phyloP scores from a whole-genome alignment of 64 coral and sea anemone genomes.

The Stichodactyla mertensii region DNA sequence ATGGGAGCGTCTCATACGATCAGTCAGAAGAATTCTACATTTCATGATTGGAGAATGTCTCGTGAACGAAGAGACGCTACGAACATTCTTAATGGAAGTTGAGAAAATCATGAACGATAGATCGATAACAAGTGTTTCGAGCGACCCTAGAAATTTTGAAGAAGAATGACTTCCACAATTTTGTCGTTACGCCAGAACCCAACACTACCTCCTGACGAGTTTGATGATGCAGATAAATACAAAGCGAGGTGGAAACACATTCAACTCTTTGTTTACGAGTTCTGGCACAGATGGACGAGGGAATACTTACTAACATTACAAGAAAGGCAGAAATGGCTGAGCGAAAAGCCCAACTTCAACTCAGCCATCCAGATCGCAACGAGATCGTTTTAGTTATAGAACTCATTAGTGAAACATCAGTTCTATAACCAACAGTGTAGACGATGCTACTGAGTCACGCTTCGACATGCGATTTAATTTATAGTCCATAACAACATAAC shows the following conservation, averaged over 20 bases:
- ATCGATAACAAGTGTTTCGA: slow-evolving; percentile 28
- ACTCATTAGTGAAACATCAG: no score
- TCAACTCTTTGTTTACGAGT: slow-evolving; percentile 28
- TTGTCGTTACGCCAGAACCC: slow-evolving; percentile 23
- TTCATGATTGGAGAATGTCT: slow-evolving; percentile 47
- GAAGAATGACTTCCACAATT: neutral
- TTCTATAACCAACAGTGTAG: no score
- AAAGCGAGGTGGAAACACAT: slow-evolving; percentile 55
- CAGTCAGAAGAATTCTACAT: slow-evolving; percentile 46
- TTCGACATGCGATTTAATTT: no score
- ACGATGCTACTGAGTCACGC: no score
- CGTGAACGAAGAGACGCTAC: slow-evolving; percentile 31
- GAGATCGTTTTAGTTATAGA: no score
- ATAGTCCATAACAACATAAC: no score
- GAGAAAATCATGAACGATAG: slow-evolving; percentile 57
- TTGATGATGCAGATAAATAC: slow-evolving; percentile 11
- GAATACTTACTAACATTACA: slow-evolving; percentile 47
- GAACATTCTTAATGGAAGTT: slow-evolving; percentile 41
- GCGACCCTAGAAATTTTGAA: neutral
- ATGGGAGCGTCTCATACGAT: slow-evolving; percentile 39
- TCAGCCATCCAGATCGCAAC: no score
- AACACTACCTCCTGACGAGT: neutral
- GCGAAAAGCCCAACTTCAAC: slow-evolving; percentile 35
- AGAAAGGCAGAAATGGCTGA: slow-evolving; percentile 45
- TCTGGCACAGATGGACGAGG: slow-evolving; percentile 53